Evolutionary conservation across 2,113 vertebrate species (phyloP), one percentile per base, ranked within the genome.

Genomic region (Drymodes brunneopygia): DNA sequence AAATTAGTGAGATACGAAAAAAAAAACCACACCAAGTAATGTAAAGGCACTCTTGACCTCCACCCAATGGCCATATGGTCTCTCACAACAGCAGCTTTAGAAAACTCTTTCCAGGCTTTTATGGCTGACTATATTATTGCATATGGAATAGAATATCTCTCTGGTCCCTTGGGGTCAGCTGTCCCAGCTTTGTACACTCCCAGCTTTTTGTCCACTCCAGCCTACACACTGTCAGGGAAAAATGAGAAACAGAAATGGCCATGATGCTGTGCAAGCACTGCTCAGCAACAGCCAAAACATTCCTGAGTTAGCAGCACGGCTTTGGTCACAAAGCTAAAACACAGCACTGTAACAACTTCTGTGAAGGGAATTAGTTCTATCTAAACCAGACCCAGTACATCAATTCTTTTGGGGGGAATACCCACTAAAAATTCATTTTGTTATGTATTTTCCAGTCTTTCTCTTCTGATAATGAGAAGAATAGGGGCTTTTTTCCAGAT

Each of bases 271-370:
- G 16, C 8, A 84, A 77, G 11, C 20, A 3, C 27, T 31, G 24
- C 14, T 81, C 58, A 67, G 42, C 35, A 58, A 3, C 10, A 66
- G 25, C 29, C 64, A 48, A 72, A 72, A 42, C 29, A 24, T 8
- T 23, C 28, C 20, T 33, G 25, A 33, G 10, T 8, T 13, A 36
- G 4, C 16, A 70, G 23, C 25, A 11, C 0, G 2, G 23, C 31
- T 73, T 31, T 74, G 7, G 13, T 58, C 21, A 40, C 24, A 74
- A 64, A 64, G 33, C 21, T 40, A 35, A 38, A 92, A 8, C 15
- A 53, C 33, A 56, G 9, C 25, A 15, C 20, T 2, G 0, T n/a
- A 58, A 24, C 11, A 24, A 12, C 28, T 88, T 45, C n/a, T 61
- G 1, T 24, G 20, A 81, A 66, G 33, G 38, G 42, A 44, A 48